Base-by-base conservation (phyloP, 2,797 vertebrate species). In the Poeciliopsis turneri region DNA sequence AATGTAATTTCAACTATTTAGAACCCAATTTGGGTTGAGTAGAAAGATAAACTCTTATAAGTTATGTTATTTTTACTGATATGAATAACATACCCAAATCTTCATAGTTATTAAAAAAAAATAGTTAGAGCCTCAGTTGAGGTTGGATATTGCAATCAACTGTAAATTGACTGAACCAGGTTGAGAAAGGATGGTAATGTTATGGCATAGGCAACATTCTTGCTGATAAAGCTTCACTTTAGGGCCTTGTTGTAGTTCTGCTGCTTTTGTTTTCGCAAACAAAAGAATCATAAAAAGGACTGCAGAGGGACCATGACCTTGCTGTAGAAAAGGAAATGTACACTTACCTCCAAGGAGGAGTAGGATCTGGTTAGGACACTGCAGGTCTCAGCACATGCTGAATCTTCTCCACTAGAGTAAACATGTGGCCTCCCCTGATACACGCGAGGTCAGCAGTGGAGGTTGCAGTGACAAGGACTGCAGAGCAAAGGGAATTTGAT, bases 361-460 rank as follows among this genome's bases (percentile, higher is more conserved):
- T 43, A 46, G 30, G 13, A 81, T 76, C 68, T 71, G 55, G 43
- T 73, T 49, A 55, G 76, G 51, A 81, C 39, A 43, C 53, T 68
- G 23, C 47, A 39, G 74, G 77, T 78, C 80, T 78, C 43, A 47
- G 85, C 75, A 76, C 51, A 45, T 76, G 61, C 30, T 74, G 39
- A 75, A 79, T 72, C 64, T 41, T 77, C 77, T 77, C 47, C 53
- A 41, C 82, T 46, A 82, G 61, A 80, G 69, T 30, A 84, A 80
- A 76, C 80, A 78, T n/a, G 3, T 79, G 72, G 18, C 76, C 57
- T 75, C 83, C 76, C 73, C 76, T 75, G 78, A 84, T 84, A 43
- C 66, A 43, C 68, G 82, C 79, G 57, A 76, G 78, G 86, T 81
- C 81, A 87, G 11, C 81, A 76, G 72, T 23, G 28, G 71, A 79